Conservation (phyloP, 2,113 vertebrate genomes). For the Pseudopipra pipra region DNA sequence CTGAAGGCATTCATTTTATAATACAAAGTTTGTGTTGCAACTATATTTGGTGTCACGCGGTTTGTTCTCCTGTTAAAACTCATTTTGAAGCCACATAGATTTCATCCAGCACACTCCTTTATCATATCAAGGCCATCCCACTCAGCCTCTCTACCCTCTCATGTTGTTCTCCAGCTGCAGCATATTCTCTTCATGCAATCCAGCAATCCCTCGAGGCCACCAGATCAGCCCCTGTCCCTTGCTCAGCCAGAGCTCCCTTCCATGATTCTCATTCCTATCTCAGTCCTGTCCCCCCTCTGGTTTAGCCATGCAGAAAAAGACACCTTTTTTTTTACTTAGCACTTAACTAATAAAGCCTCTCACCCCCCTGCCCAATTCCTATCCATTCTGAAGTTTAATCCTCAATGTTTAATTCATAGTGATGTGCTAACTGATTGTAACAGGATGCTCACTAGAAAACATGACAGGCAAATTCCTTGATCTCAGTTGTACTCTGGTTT, state of each 20-base stretch:
- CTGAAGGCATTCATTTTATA: background rate
- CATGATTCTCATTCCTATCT: background rate
- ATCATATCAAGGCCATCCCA: background rate
- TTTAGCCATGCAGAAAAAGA: background rate
- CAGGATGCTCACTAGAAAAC: background rate
- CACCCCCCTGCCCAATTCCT: background rate
- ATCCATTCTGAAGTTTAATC: background rate
- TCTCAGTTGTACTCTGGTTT: background rate
- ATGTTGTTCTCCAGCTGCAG: background rate
- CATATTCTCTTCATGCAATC: background rate
- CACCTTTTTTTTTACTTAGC: background rate
- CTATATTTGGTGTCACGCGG: accelerated
- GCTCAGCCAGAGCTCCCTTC: background rate
- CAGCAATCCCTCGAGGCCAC: background rate
- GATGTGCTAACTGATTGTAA: background rate
- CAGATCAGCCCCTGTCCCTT: background rate
- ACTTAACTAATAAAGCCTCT: background rate
- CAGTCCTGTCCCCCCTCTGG: background rate
- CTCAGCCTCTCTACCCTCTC: background rate
- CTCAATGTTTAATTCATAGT: background rate
- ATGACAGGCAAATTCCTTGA: background rate
- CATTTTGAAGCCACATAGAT: background rate
- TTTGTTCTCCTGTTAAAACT: background rate
- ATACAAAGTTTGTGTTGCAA: background rate
- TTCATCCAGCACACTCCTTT: background rate